These are phyloP conservation scores for Hemicrepidius hirtus DNA, from an alignment of 2,888 invertebrate species.

Conservation along the genomic window DNA sequence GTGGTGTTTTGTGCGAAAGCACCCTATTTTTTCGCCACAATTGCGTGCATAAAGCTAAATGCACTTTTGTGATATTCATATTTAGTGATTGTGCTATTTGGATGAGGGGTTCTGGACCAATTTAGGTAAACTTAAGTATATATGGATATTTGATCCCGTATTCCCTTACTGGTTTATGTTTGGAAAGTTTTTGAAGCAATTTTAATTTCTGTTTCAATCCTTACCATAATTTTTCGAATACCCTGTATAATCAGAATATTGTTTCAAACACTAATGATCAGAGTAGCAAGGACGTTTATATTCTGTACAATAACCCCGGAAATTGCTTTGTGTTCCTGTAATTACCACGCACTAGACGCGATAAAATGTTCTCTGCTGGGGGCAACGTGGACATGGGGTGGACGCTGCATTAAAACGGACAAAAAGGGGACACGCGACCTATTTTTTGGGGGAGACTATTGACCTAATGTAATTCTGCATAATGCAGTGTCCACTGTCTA, in stretches of 20 bases:
- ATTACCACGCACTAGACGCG: slow-evolving; percentile 10
- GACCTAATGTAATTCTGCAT: slow-evolving; percentile 66
- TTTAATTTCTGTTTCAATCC: too few species aligned
- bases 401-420: slow-evolving; percentile 68
- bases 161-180: too few species aligned
- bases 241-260: too few species aligned
- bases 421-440: slow-evolving; percentile 71
- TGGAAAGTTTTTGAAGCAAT: too few species aligned
- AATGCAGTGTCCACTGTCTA: slow-evolving; percentile 67
- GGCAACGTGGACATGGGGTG: slow-evolving; percentile 67
- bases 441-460: slow-evolving; percentile 65
- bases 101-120: slow-evolving; percentile 32
- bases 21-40: slow-evolving; percentile 68
- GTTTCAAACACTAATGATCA: too few species aligned
- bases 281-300: too few species aligned
- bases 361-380: slow-evolving; percentile 60
- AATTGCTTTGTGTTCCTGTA: not conserved
- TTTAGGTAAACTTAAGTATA: slow-evolving; percentile 16
- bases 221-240: too few species aligned
- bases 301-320: slow-evolving; percentile 1
- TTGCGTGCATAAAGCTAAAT: slow-evolving; percentile 65
- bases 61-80: slow-evolving; percentile 62
- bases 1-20: slow-evolving; percentile 65
- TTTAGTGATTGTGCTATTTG: slow-evolving; percentile 47
- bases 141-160: not conserved